Evolutionary conservation across 2,113 vertebrate species (phyloP), one percentile per base, ranked within the genome.

Genomic region (Nannobrachium achirus): DNA sequence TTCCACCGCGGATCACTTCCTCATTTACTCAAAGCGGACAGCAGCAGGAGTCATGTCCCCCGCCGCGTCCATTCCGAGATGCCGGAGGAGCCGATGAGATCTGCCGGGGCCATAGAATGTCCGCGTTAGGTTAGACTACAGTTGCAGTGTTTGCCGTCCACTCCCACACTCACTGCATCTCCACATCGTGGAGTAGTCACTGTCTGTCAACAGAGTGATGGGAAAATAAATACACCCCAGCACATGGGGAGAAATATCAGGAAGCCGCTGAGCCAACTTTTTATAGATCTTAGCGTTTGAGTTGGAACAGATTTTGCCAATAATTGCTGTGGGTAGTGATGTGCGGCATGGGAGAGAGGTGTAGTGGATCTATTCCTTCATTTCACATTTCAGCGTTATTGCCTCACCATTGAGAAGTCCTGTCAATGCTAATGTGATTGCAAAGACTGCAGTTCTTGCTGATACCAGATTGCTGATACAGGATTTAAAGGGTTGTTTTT

Each of bases 171-270:
- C 82, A 78, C 75, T 79, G 73, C 84, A 76, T 85, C 82, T 80
- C 71, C 86, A 68, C 88, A 86, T 80, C 88, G 86, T 91, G 85
- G 81, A 88, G 89, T 84, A 78, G 83, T 83, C 69, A 84, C 86
- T 88, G 89, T 84, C 87, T 88, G 82, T 85, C 86, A 88, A 87
- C 87, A 68, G 73, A 78, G 74, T 65, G 15, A 69, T 79, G 51
- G 73, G 48, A 51, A 58, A 59, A 60, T 15, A 63, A 67, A 69
- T 64, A 79, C 78, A 86, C 55, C n/a, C n/a, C 56, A n/a, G 62
- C 63, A 51, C 50, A 50, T 76, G 75, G 57, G 49, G 46, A 81
- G 44, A 46, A 7, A 46, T 3, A 46, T 14, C 4, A 46, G 44
- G 25, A 33, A 33, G 25, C 25, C 44, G 58, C 10, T 8, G 50